A percentile compares a stretch with the other conserved stretches of the same genome.
Conservation (phyloP, 1,140 invertebrate genomes). For the Heliothis subflexa region DNA sequence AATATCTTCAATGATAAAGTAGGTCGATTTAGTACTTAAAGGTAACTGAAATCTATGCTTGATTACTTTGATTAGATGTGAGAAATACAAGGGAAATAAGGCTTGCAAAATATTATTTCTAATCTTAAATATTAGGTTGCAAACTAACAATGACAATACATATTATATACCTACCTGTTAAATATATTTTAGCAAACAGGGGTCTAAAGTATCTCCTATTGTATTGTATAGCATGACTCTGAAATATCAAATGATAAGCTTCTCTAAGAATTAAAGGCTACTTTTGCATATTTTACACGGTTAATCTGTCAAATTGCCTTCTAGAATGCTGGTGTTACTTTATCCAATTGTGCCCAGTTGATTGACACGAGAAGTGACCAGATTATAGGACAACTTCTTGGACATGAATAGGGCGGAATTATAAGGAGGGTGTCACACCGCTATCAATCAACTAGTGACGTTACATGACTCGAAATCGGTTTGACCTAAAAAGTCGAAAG, state of each 20-base stretch:
- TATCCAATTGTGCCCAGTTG: neutral
- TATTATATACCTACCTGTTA: neutral
- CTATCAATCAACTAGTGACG: constrained; percentile 12
- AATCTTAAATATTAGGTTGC: neutral
- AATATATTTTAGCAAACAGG: too few relatives aligned
- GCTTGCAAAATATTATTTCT: neutral
- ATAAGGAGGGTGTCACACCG: constrained; percentile 9
- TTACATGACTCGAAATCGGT: neutral
- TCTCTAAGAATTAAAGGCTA: too few relatives aligned
- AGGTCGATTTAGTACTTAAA: neutral
- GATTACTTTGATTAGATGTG: constrained; percentile 11
- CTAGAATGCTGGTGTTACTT: neutral
- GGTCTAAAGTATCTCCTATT: too few relatives aligned
- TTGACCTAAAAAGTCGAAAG: neutral
- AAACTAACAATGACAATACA: neutral
- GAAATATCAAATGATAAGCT: too few relatives aligned
- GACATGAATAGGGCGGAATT: constrained; percentile 39
- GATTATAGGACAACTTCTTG: neutral
- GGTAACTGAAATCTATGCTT: neutral
- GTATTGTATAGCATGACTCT: too few relatives aligned
- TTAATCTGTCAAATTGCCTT: too few relatives aligned
- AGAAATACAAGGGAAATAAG: neutral
- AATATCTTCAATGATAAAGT: constrained; percentile 15
- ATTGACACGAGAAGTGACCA: constrained; percentile 19
- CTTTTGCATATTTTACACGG: too few relatives aligned